Evolutionary conservation across 2,113 vertebrate genomes (phyloP), one percentile per base, ranked within the genome.

Genomic region (Paracanthobrama guichenoti): DNA sequence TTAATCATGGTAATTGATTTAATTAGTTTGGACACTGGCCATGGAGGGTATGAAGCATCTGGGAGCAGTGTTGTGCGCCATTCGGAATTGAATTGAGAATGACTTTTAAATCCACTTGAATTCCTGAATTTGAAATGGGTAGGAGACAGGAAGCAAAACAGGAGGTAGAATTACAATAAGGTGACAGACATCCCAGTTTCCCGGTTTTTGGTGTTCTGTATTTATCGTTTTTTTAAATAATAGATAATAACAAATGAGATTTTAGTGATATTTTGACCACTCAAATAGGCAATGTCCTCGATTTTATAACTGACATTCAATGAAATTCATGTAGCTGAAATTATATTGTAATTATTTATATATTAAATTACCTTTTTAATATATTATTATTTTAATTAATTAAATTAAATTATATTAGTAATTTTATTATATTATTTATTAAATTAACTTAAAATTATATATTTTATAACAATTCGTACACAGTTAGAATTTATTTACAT

Each of bases 1-100:
- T 88, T 90, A 93, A 94, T 93, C 79, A 92, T 89, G 89, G 89
- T 92, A 92, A 93, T 94, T 91, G 83, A 92, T 88, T 94, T 80
- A 92, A 94, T 94, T 93, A 92, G 92, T 92, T 93, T 93, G 91
- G 90, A 92, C 91, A 88, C 71, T 39, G 87, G 92, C 93, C 93
- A 92, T 71, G 79, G 60, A 87, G 69, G 50, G 55, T 44, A 22
- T 20, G 46, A 57, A 74, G 79, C 79, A 82, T 84, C 66, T 50
- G 77, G 78, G 42, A 82, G 16, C 73, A 22, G 48, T 48, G 1
- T 16, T 46, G 71, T 46, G 71, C 42, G 7, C 71, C n/a, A 24
- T 24, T 73, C 3, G 31, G 79, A 53, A 53, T 31, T 48, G 4
- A 53, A 53, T 20, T 39, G 16, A 81, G 24, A 64, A 86, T 87